These are phyloP conservation scores for Psylliodes chrysocephalus DNA, from an alignment of 2,888 invertebrate genomes.

Conservation along the genomic window DNA sequence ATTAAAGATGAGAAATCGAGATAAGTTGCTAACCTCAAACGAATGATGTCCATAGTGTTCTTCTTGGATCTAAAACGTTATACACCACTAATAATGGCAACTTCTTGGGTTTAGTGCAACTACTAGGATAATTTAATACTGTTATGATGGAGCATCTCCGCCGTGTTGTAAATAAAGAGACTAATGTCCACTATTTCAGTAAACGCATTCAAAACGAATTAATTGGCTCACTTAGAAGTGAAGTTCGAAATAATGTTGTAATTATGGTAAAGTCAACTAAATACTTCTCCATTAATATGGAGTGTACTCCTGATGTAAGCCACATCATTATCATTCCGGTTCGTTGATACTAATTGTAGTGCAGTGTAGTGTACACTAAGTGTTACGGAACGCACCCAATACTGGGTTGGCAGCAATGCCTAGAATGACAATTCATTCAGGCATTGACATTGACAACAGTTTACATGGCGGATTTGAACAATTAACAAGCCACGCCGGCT, in stretches of 20 bases:
- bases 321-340: neutral
- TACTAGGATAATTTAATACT: too few species aligned
- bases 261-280: neutral
- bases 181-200: slow-evolving; percentile 1
- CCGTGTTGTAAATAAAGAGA: neutral
- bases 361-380: too few species aligned
- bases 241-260: too few species aligned
- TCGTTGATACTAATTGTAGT: too few species aligned
- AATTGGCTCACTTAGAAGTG: slow-evolving; percentile 1
- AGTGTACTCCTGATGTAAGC: slow-evolving; percentile 4
- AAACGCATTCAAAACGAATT: slow-evolving; percentile 4
- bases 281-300: neutral
- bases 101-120: too few species aligned
- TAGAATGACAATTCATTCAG: too few species aligned
- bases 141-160: too few species aligned
- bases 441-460: too few species aligned
- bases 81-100: neutral
- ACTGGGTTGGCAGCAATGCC: too few species aligned
- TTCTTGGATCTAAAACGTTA: neutral
- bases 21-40: neutral
- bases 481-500: too few species aligned
- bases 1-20: neutral
- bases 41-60: slow-evolving; percentile 1
- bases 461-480: too few species aligned
- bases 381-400: too few species aligned